Conservation (phyloP, 2,888 invertebrate genomes). For the Ennomos fuscantarius region DNA sequence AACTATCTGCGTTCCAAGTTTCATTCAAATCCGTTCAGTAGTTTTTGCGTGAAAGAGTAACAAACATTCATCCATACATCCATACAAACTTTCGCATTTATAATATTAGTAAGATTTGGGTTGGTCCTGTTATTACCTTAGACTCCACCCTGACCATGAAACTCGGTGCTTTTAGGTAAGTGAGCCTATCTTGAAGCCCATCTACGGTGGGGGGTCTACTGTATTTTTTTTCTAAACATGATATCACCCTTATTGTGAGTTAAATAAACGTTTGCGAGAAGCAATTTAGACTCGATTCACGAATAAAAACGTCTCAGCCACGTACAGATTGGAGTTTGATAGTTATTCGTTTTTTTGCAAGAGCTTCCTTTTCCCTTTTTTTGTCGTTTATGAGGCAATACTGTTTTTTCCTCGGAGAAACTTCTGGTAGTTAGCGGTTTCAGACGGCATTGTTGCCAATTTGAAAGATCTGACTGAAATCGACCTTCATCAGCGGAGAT, state of each 20-base stretch:
- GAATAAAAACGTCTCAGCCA: slow-evolving; percentile 24
- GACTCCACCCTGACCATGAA: slow-evolving; percentile 2
- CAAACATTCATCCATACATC: too few relatives aligned
- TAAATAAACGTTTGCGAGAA: slow-evolving; percentile 18
- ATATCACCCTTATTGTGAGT: slow-evolving; percentile 27
- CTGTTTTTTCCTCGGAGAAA: slow-evolving; percentile 53
- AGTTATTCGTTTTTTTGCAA: slow-evolving; percentile 37
- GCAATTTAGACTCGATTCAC: slow-evolving; percentile 15
- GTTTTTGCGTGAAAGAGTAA: too few relatives aligned
- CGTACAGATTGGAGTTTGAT: slow-evolving; percentile 41
- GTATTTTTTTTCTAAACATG: slow-evolving; percentile 13
- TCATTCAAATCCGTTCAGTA: too few relatives aligned
- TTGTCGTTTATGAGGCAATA: slow-evolving; percentile 32
- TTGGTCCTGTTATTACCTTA: too few relatives aligned
- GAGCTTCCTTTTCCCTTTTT: slow-evolving; percentile 40
- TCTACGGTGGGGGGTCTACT: neutral
- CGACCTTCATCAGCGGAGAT: slow-evolving; percentile 53
- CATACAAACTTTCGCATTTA: too few relatives aligned
- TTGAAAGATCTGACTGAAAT: slow-evolving; percentile 50
- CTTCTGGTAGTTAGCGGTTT: slow-evolving; percentile 44
- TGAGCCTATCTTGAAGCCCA: neutral
- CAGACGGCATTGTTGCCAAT: slow-evolving; percentile 33
- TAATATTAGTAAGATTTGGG: too few relatives aligned
- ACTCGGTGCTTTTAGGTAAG: neutral
- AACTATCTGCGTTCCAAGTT: too few relatives aligned